Evolutionary conservation across 2,888 invertebrate genomes (phyloP).

Genomic region (Agonopterix heracliana): DNA sequence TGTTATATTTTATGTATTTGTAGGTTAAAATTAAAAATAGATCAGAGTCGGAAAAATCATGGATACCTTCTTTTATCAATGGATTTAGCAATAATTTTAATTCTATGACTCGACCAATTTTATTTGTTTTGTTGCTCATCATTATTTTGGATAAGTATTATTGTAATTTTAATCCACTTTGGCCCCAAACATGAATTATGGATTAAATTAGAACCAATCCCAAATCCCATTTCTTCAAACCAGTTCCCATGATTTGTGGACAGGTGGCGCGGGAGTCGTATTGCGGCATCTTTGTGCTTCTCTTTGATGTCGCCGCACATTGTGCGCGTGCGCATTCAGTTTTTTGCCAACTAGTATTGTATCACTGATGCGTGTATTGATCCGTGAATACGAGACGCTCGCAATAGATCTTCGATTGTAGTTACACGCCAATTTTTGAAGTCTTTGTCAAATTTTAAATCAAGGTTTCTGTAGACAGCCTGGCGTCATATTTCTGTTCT

Average conservation of each 20-base stretch:
- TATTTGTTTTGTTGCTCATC: too few relatives aligned
- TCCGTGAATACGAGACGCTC: constrained; percentile 46
- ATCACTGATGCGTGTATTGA: constrained; percentile 42
- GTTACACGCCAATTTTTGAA: constrained; percentile 22
- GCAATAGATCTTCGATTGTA: constrained; percentile 31
- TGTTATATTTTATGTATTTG: not conserved
- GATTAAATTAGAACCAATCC: constrained; percentile 6
- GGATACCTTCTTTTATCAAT: too few relatives aligned
- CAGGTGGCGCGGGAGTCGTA: constrained; percentile 65
- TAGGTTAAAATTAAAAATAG: too few relatives aligned
- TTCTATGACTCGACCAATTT: too few relatives aligned
- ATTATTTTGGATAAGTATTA: too few relatives aligned
- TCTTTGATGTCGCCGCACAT: constrained; percentile 63
- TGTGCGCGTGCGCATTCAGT: constrained; percentile 62
- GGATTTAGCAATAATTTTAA: too few relatives aligned
- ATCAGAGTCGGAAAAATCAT: too few relatives aligned
- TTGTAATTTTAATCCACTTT: too few relatives aligned
- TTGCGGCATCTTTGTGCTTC: constrained; percentile 54
- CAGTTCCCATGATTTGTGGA: constrained; percentile 68
- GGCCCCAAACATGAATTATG: constrained; percentile 3
- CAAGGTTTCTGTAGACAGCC: constrained; percentile 15
- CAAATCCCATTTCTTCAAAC: constrained; percentile 35
- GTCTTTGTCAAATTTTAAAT: constrained; percentile 10
- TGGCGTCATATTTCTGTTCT: constrained; percentile 18
- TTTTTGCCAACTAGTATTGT: constrained; percentile 45